Base-by-base conservation (phyloP, 1,140 invertebrate genomes). In the Drosophila nigromelanica region DNA sequence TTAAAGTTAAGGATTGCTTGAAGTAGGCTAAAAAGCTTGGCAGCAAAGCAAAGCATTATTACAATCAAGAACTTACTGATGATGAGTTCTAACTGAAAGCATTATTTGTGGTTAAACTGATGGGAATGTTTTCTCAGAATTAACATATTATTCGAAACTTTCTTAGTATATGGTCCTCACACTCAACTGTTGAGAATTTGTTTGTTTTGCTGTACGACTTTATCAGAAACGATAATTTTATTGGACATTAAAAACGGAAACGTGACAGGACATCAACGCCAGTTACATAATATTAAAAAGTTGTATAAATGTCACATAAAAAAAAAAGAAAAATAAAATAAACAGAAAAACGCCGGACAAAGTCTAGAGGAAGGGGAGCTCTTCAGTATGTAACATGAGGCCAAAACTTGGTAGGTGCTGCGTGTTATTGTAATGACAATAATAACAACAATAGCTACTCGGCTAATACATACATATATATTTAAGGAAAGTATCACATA, bases 201-300 rank as follows among this genome's bases (percentile, higher is more conserved):
- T 58, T 74, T 67, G 48, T 50, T 60, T 62, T 63, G 42, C 63
- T 48, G 40, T 76, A 86, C 67, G 62, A 40, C 63, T 78, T 87
- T 87, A 87, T 87, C 67, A 63, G 59, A 63, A 72, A 87, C 63
- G 82, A 86, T 87, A 70, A 87, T 82, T 86, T 86, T 76, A 86
- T 87, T 82, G 67, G 82, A 78, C 82, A 78, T 86, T 87, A 86
- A 86, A 85, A 82, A 87, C 71, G 82, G 75, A 69, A 87, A 86
- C 81, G 81, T 86, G 81, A 74, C 78, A 72, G 56, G 39, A 78
- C 71, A 79, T 70, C 80, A 78, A 67, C 71, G 58, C 50, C 80
- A 75, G 74, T 78, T 64, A 72, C 62, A 69, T 68, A 72, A 86
- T 81, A 86, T 86, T 86, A 87, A 86, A 86, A 86, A 82, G 78